phyloP scores from a whole-genome alignment of 2,888 invertebrate species.

The Ceraclea dissimilis region DNA sequence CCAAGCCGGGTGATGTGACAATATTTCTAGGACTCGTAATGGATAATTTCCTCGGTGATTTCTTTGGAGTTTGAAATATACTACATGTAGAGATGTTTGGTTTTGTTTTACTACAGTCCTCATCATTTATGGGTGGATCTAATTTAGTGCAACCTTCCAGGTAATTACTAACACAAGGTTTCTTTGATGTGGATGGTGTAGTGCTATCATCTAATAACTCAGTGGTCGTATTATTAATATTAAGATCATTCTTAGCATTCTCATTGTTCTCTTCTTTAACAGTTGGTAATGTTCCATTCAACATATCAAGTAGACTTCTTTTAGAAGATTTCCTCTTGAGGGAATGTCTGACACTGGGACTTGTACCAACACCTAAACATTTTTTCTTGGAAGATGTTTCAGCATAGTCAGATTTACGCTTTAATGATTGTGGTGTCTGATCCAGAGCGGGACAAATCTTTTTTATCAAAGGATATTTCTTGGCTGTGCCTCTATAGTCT shows the following conservation, averaged over 20 bases:
- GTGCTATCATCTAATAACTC: neutral
- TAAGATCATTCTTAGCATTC: conserved; percentile 31
- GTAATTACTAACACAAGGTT: conserved; percentile 3
- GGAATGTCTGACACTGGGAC: conserved; percentile 7
- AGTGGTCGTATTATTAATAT: conserved; percentile 11
- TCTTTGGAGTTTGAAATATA: conserved; percentile 20
- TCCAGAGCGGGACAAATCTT: conserved; percentile 30
- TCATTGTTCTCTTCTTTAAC: conserved; percentile 30
- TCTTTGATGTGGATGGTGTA: conserved; percentile 24
- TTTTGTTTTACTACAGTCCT: neutral
- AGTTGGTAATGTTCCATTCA: conserved; percentile 32
- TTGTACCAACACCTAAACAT: conserved; percentile 5
- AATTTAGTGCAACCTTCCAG: conserved; percentile 4
- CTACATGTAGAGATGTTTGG: conserved; percentile 1
- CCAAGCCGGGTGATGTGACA: conserved; percentile 40
- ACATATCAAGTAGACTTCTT: conserved; percentile 39
- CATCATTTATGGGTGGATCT: conserved; percentile 24
- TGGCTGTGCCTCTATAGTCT: conserved; percentile 42
- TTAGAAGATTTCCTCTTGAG: conserved; percentile 33
- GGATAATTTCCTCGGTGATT: conserved; percentile 26
- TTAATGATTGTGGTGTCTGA: conserved; percentile 45
- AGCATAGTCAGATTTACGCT: conserved; percentile 30
- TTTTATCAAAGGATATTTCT: conserved; percentile 32
- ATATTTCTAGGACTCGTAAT: conserved; percentile 29
- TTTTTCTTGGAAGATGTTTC: conserved; percentile 17